phyloP scores from a whole-genome alignment of 1,140 invertebrate species.

The Cydia splendana region DNA sequence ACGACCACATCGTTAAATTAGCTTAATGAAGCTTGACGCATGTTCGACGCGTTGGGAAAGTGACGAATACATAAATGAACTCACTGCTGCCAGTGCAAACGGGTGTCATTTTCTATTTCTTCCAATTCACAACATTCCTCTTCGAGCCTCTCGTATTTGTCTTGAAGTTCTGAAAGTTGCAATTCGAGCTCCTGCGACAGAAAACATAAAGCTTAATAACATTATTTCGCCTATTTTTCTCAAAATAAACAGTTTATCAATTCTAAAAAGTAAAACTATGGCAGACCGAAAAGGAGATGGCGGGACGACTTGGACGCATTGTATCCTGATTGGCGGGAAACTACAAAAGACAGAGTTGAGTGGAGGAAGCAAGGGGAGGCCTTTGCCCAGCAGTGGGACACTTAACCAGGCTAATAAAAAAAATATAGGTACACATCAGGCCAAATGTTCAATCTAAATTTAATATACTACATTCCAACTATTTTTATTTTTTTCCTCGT shows the following conservation, averaged over 20 bases:
- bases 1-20: slow-evolving; percentile 12
- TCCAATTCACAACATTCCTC: slow-evolving; percentile 85
- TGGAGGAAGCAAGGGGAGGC: no score
- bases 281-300: no score
- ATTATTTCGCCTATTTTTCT: background rate
- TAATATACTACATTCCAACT: no score
- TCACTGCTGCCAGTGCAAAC: slow-evolving; percentile 83
- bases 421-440: no score
- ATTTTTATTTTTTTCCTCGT: no score
- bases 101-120: slow-evolving; percentile 85
- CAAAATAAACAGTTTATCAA: background rate
- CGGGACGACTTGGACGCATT: no score
- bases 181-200: slow-evolving; percentile 79
- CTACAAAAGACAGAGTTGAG: no score
- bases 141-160: slow-evolving; percentile 82
- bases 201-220: slow-evolving; percentile 32
- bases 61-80: slow-evolving; percentile 41
- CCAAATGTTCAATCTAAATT: no score
- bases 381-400: no score
- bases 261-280: background rate
- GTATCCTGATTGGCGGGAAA: no score
- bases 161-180: slow-evolving; percentile 78
- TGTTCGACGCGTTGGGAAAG: background rate
- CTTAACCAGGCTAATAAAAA: no score
- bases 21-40: slow-evolving; percentile 23